These are phyloP conservation scores for Larimichthys crocea DNA, from an alignment of 2,113 vertebrate genomes.

Conservation along the genomic window DNA sequence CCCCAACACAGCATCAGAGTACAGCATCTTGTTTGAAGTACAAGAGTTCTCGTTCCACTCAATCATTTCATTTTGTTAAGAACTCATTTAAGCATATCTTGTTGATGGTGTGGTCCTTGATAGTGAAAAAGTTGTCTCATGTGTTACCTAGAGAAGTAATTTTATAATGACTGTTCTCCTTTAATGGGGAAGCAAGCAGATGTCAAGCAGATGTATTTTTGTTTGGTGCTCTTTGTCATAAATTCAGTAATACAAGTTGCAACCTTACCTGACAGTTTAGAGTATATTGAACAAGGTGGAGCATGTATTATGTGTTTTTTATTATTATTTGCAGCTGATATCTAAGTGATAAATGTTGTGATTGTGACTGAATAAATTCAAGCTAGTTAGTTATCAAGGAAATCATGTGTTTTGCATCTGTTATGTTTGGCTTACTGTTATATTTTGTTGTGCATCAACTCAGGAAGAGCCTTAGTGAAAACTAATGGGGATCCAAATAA, in stretches of 20 bases:
- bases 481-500: too few species aligned
- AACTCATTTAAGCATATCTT: neutral
- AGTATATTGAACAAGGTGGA: neutral
- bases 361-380: slow-evolving; percentile 13
- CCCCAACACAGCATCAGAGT: too few species aligned
- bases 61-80: neutral
- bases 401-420: too few species aligned
- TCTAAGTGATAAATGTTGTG: neutral
- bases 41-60: neutral
- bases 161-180: neutral
- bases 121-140: too few species aligned
- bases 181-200: neutral
- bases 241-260: neutral
- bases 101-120: too few species aligned
- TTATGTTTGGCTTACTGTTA: too few species aligned
- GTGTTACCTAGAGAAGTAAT: too few species aligned
- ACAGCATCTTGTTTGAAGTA: too few species aligned
- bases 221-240: neutral
- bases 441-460: too few species aligned
- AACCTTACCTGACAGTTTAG: neutral
- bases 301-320: neutral
- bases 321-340: neutral
- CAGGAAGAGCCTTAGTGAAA: too few species aligned
- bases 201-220: neutral
- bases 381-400: neutral